Evolutionary conservation across 2,888 invertebrate genomes (phyloP).

Genomic region (Nemurella pictetii): DNA sequence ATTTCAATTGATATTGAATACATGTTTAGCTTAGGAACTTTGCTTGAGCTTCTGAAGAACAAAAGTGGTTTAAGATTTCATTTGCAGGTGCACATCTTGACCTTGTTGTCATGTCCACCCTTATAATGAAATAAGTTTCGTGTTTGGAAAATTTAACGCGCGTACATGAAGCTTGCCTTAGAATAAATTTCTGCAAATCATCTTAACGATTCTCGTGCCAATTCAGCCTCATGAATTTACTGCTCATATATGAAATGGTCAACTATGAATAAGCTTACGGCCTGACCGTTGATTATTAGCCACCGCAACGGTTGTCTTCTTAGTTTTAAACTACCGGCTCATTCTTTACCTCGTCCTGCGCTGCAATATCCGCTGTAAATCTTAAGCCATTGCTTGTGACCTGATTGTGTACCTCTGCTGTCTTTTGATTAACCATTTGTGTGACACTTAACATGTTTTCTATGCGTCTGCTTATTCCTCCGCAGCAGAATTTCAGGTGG

Average conservation of each 20-base stretch:
- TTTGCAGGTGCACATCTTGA: not conserved
- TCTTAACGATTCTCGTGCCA: too few relatives aligned
- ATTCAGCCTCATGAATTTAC: too few relatives aligned
- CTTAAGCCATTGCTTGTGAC: constrained; percentile 10
- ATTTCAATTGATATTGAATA: not conserved
- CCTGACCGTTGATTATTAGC: too few relatives aligned
- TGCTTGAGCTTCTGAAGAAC: not conserved
- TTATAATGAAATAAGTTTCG: too few relatives aligned
- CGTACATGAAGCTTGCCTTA: too few relatives aligned
- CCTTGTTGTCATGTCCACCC: too few relatives aligned
- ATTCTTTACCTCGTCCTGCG: not conserved
- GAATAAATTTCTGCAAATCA: too few relatives aligned
- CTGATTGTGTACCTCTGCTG: not conserved
- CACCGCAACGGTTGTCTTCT: too few relatives aligned
- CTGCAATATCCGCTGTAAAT: not conserved
- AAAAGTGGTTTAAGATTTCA: not conserved
- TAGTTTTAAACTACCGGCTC: not conserved
- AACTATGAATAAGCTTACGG: too few relatives aligned
- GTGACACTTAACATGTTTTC: constrained; percentile 37
- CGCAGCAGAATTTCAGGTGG: constrained; percentile 42
- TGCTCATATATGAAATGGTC: too few relatives aligned
- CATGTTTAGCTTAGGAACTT: not conserved
- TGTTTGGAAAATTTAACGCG: too few relatives aligned
- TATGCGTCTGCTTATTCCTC: constrained; percentile 50
- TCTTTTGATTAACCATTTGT: constrained; percentile 4